Evolutionary conservation across 2,113 vertebrate species (phyloP), one percentile per base, ranked within the genome.

Genomic region (Pagrus major): DNA sequence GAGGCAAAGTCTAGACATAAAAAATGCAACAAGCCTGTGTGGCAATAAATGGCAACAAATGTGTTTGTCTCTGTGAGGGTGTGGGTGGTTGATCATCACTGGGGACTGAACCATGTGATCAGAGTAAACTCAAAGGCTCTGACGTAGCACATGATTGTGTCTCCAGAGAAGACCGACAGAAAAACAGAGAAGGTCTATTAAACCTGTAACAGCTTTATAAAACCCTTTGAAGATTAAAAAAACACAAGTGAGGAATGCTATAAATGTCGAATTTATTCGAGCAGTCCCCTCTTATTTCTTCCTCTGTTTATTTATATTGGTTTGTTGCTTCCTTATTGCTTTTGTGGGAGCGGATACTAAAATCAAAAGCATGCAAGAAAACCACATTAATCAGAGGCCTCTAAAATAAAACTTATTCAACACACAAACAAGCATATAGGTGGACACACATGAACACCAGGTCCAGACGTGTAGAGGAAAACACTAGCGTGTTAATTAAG

Each of bases 401-500:
- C 37, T 69, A 15, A 6, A 16, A 1, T 47, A 12, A 72, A 76
- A 6, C 68, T 73, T 25, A 31, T 25, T 54, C n/a, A 16, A 41
- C 31, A 23, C 74, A 81, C 41, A 69, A 69, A 56, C 56, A 71
- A 56, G 60, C 27, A 41, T 44, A 64, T 4, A 56, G 65, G 9
- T 56, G 68, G 42, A 54, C 42, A 31, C 49, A 73, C 15, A 64
- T 14, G 20, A 27, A 58, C 61, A 55, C 52, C 41, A 54, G 37
- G 73, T 68, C 80, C 71, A 75, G 71, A 81, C 78, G 72, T 70
- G 74, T 10, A 80, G 42, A 56, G 55, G 10, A 69, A 85, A 79
- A 75, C 68, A 66, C 58, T 54, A 77, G 54, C 18, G 52, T 76
- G 72, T 52, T 60, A 68, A 90, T 84, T 87, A 79, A 55, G 15